These are phyloP conservation scores for Acridotheres tristis DNA, from an alignment of 2,797 vertebrate species.

Conservation along the genomic window DNA sequence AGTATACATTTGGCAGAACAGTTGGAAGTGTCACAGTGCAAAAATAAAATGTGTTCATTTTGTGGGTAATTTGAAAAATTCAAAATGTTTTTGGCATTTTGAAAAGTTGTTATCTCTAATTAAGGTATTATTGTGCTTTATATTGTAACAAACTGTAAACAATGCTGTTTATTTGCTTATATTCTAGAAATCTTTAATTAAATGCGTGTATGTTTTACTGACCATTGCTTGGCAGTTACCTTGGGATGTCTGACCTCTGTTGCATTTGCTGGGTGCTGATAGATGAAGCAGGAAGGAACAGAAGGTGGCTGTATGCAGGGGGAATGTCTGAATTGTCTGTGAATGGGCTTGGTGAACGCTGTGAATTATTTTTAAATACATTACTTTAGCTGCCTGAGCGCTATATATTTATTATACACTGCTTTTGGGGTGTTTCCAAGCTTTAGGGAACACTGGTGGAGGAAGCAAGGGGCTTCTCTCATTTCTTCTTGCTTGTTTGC, in stretches of 20 bases:
- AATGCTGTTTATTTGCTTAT: conserved; percentile 56
- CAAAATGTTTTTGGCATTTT: conserved; percentile 53
- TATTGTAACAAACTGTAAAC: conserved; percentile 54
- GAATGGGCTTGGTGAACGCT: not conserved
- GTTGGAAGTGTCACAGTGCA: conserved; percentile 70
- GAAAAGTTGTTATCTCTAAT: conserved; percentile 61
- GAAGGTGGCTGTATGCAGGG: not conserved
- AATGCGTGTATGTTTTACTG: not conserved
- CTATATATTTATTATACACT: not conserved
- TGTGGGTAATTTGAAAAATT: conserved; percentile 48
- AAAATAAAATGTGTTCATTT: conserved; percentile 69
- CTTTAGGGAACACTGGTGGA: not conserved
- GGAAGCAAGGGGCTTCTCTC: not conserved
- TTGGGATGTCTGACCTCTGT: not conserved
- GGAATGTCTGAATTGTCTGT: not conserved
- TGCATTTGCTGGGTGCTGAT: not conserved
- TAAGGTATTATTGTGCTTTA: conserved; percentile 57
- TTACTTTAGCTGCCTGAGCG: not conserved
- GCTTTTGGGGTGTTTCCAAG: not conserved
- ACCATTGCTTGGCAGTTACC: not conserved
- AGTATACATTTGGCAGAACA: conserved; percentile 69
- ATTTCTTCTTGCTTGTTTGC: not conserved
- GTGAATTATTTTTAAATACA: not conserved
- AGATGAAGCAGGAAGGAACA: not conserved
- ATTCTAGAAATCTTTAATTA: conserved; percentile 15